Evolutionary conservation across 2,797 vertebrate species (phyloP).

Genomic region (Pseudocheirus occidentalis): DNA sequence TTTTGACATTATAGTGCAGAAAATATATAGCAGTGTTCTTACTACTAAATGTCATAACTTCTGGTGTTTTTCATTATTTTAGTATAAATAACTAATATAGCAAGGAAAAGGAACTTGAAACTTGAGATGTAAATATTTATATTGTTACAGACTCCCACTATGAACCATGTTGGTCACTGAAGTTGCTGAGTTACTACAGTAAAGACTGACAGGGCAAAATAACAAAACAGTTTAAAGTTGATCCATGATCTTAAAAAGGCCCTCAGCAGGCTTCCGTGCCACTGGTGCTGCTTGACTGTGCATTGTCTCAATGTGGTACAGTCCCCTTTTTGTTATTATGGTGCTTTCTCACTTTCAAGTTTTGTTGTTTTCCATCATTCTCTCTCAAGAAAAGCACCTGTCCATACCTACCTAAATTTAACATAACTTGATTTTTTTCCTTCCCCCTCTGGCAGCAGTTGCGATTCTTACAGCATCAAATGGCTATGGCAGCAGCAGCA

Average conservation of each 20-base stretch:
- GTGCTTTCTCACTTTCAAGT: constrained; percentile 72
- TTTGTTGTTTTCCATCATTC: constrained; percentile 69
- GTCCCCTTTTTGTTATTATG: constrained; percentile 67
- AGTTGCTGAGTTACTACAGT: constrained; percentile 90
- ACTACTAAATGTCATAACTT: constrained; percentile 39
- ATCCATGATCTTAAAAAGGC: constrained; percentile 43
- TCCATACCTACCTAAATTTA: constrained; percentile 5
- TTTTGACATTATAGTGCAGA: constrained; percentile 42
- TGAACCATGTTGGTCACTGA: constrained; percentile 79
- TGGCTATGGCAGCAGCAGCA: constrained; percentile 91
- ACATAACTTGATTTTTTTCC: constrained; percentile 63
- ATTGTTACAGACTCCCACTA: not conserved
- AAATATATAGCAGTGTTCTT: constrained; percentile 64
- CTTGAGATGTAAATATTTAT: constrained; percentile 17
- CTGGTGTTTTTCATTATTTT: constrained; percentile 30
- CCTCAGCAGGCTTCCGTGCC: constrained; percentile 85
- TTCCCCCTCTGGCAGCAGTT: constrained; percentile 86
- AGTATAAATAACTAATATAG: constrained; percentile 62
- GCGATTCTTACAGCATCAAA: constrained; percentile 98
- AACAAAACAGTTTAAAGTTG: constrained; percentile 47
- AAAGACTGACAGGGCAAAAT: constrained; percentile 75
- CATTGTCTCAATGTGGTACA: constrained; percentile 67
- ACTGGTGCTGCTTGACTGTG: constrained; percentile 93
- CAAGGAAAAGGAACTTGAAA: constrained; percentile 13
- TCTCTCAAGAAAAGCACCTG: constrained; percentile 58